phyloP scores from a whole-genome alignment of 2,113 vertebrate species.

The Halichoerus grypus region DNA sequence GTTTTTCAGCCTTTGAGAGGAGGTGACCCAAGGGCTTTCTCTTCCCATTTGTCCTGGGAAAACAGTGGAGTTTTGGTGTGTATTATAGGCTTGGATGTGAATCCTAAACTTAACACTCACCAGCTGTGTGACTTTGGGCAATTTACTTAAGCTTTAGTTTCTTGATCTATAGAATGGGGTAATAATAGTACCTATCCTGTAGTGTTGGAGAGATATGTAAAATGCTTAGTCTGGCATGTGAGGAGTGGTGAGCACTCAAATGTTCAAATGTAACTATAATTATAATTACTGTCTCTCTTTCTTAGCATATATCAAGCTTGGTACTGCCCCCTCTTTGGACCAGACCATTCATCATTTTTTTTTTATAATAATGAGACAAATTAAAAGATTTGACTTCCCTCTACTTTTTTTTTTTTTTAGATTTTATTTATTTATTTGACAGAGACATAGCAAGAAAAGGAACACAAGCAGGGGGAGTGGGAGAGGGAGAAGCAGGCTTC shows the following conservation, averaged over 20 bases:
- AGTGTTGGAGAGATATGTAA: neutral
- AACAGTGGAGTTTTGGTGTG: neutral
- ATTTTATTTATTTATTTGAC: too few relatives aligned
- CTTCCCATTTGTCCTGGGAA: neutral
- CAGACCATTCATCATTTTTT: neutral
- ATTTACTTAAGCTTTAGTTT: neutral
- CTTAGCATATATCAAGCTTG: neutral
- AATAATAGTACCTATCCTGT: neutral
- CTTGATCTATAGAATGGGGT: neutral
- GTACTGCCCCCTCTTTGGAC: neutral
- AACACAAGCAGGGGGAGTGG: too few relatives aligned
- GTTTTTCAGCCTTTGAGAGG: neutral
- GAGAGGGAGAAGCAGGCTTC: too few relatives aligned
- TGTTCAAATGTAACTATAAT: neutral
- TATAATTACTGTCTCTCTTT: neutral
- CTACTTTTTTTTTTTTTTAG: neutral
- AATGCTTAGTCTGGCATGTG: neutral
- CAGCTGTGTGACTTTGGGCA: neutral
- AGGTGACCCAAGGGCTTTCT: neutral
- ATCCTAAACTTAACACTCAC: neutral
- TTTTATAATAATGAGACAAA: neutral
- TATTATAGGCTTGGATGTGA: neutral
- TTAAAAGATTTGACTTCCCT: neutral
- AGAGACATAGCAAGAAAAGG: too few relatives aligned
- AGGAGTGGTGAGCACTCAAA: neutral